phyloP scores from a whole-genome alignment of 23 tunicate species.

The Styela plicata region DNA sequence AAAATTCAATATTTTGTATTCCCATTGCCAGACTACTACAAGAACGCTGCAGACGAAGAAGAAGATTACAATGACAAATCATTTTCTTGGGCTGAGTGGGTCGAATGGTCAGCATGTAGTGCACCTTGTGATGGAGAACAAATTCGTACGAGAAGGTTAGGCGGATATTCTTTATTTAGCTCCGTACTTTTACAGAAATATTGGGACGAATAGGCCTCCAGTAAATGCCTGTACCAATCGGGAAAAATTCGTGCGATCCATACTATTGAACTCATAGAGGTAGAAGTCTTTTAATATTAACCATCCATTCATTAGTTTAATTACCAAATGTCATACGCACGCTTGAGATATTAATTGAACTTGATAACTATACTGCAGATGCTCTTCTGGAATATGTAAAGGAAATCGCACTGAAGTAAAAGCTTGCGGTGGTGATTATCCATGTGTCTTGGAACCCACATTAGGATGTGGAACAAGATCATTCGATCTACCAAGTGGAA shows the following conservation, averaged over 20 bases:
- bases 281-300: no score
- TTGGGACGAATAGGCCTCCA: neutral
- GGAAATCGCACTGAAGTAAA: neutral
- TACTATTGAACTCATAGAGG: no score
- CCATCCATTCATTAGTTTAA: no score
- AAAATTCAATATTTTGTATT: no score
- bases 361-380: conserved; percentile 21
- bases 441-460: conserved; percentile 1
- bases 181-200: neutral
- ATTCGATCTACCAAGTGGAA: neutral
- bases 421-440: conserved; percentile 17
- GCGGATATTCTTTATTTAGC: neutral
- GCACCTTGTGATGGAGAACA: conserved; percentile 27
- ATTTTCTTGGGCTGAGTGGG: conserved; percentile 13
- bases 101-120: conserved; percentile 26
- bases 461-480: conserved; percentile 20
- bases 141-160: conserved; percentile 6
- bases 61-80: neutral
- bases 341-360: no score
- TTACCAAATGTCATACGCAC: no score
- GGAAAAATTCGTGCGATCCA: no score
- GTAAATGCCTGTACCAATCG: no score
- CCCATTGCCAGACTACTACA: neutral
- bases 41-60: neutral
- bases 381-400: conserved; percentile 6